These are phyloP conservation scores for Coregonus suidteri DNA, from an alignment of 2,797 vertebrate species.

Conservation along the genomic window DNA sequence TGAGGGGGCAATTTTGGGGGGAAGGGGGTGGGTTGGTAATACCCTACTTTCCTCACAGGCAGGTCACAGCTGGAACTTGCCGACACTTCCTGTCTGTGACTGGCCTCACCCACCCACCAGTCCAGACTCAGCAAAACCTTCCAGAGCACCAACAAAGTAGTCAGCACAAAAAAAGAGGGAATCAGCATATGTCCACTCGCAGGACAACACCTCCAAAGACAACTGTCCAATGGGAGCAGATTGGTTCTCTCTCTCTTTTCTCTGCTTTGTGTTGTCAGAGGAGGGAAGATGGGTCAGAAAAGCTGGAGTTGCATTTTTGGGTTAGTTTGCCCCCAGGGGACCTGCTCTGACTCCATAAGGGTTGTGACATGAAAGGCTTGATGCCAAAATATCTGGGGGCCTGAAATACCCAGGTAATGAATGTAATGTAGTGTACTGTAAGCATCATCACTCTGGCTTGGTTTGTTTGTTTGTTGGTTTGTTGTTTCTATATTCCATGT, in stretches of 20 bases:
- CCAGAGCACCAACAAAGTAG: constrained; percentile 62
- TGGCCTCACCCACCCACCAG: not conserved
- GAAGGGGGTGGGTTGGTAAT: not conserved
- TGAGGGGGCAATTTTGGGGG: not conserved
- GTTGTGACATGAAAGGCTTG: constrained; percentile 60
- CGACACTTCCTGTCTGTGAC: not conserved
- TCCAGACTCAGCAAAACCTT: constrained; percentile 66
- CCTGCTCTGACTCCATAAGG: constrained; percentile 43
- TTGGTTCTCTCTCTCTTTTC: constrained; percentile 53
- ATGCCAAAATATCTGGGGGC: constrained; percentile 42
- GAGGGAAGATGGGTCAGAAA: constrained; percentile 69
- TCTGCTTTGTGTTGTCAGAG: constrained; percentile 21
- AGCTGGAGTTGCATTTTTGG: constrained; percentile 75
- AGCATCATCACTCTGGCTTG: constrained; percentile 46
- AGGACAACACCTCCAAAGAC: constrained; percentile 69
- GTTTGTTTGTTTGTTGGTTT: constrained; percentile 41
- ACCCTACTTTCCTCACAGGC: too few relatives aligned
- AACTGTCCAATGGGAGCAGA: constrained; percentile 65
- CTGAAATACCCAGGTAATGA: constrained; percentile 61
- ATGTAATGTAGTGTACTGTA: constrained; percentile 14
- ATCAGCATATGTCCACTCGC: constrained; percentile 77
- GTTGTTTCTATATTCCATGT: constrained; percentile 55
- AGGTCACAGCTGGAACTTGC: not conserved
- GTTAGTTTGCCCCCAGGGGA: constrained; percentile 55
- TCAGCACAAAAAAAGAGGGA: constrained; percentile 71